Percentiles rank a stretch among this genome's conserved stretches.
phyloP scores from a whole-genome alignment of 2,113 vertebrate species.

The Gulo gulo region DNA sequence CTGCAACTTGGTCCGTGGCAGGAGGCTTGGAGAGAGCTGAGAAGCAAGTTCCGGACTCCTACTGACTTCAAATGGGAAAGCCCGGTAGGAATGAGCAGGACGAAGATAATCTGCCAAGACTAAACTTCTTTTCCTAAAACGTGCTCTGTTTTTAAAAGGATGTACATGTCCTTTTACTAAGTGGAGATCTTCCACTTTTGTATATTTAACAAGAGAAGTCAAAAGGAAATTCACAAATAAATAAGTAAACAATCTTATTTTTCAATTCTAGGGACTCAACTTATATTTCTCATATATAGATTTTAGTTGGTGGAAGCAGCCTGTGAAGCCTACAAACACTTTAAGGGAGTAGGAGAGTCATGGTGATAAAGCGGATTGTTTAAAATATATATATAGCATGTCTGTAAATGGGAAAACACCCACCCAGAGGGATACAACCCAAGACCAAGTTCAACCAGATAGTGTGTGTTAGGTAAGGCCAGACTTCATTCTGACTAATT shows the following conservation, averaged over 20 bases:
- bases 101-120: not conserved
- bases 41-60: not conserved
- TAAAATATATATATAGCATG: not conserved
- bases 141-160: not conserved
- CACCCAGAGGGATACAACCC: not conserved
- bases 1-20: not conserved
- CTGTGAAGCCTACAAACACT: not conserved
- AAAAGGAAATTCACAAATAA: not conserved
- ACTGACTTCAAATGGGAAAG: not conserved
- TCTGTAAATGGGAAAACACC: not conserved
- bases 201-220: not conserved
- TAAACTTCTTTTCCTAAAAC: not conserved
- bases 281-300: not conserved
- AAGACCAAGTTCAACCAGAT: not conserved
- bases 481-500: not conserved
- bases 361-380: not conserved
- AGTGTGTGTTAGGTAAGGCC: not conserved
- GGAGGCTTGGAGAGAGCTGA: not conserved
- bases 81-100: not conserved
- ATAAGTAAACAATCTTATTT: not conserved
- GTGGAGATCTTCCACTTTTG: not conserved
- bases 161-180: not conserved
- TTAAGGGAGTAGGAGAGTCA: not conserved
- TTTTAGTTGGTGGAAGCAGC: not conserved
- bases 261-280: not conserved